Base-by-base conservation (phyloP, 92 coral and sea anemone genomes). In the Pocillopora meandrina region DNA sequence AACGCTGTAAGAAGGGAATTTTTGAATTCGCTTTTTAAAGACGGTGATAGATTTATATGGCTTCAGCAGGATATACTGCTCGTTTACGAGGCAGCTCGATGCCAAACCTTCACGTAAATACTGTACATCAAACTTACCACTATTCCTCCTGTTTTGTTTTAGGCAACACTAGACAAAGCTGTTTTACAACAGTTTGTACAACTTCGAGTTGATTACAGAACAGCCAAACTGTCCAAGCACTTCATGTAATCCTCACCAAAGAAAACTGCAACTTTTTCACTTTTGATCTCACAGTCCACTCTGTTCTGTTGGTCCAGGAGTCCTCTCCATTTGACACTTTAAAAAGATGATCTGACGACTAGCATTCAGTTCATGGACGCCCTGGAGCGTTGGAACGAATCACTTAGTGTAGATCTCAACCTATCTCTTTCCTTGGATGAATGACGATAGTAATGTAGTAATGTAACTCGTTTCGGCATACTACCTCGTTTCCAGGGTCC, bases 201-300 rank as follows among this genome's bases (percentile, higher is more conserved):
- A 80, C 95, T 96, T 21, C 95, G 98, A n/a, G 98, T 96, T 19
- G 98, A 96, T 88, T 96, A 96, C 95, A 92, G 90, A 77, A 96
- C 98, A 11, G 92, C 98, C 65, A 96, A 96, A 82, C 93, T 96
- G 19, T 73, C 88, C 61, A 84, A 69, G 57, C 75, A 66, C 70
- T 84, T 84, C 82, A 78, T 60, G 74, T 74, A 35, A 70, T 5
- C 20, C 74, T 35, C 35, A 70, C 62, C 18, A 16, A 65, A 34
- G 56, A 17, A 2, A 16, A 16, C 74, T 70, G 0, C 21, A 42
- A 42, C 52, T 42, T 42, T 42, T 7, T 42, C 8, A 3, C 52
- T 42, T 42, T 42, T 42, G 52, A 42, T 42, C 7, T 42, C 52
- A 0, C 0, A 42, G 52, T 42, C 52, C 52, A 42, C 8, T 42